Conservation (phyloP, 2,888 invertebrate species). For the Dryadula phaetusa region DNA sequence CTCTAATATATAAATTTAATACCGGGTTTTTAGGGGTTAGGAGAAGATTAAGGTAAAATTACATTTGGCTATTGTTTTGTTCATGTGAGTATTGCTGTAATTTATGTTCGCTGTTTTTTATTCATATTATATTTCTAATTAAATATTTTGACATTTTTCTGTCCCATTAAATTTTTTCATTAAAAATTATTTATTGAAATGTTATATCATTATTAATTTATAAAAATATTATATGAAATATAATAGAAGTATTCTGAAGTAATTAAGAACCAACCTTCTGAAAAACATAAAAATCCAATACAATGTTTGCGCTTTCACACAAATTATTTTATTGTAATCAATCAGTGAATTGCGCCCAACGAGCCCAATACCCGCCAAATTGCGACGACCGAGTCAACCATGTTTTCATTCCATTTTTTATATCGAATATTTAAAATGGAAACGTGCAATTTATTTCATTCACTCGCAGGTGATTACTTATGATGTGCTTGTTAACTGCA, state of each 20-base stretch:
- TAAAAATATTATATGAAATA: background rate
- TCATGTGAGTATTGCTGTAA: background rate
- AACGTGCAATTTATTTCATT: conserved; percentile 76
- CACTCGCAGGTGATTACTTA: conserved; percentile 73
- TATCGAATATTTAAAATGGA: conserved; percentile 72
- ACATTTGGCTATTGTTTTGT: conserved; percentile 21
- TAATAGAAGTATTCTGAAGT: background rate
- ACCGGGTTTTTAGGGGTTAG: conserved; percentile 34
- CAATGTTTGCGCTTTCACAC: conserved; percentile 61
- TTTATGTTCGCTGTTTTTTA: background rate
- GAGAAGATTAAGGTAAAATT: conserved; percentile 26
- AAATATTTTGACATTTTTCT: background rate
- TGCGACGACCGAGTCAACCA: conserved; percentile 63
- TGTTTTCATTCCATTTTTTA: conserved; percentile 68
- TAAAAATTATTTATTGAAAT: too few species aligned
- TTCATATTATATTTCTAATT: background rate
- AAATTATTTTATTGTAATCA: conserved; percentile 71
- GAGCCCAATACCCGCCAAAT: conserved; percentile 66
- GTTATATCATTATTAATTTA: background rate
- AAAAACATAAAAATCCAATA: conserved; percentile 45
- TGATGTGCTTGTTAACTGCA: conserved; percentile 75
- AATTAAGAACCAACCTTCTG: conserved; percentile 3
- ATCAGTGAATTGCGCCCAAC: conserved; percentile 57
- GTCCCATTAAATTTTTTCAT: too few species aligned
- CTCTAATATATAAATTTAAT: conserved; percentile 43